A percentile compares a stretch with the other conserved stretches of the same genome.
Conservation (phyloP, 2,888 invertebrate species). For the Cephus pygmeus region DNA sequence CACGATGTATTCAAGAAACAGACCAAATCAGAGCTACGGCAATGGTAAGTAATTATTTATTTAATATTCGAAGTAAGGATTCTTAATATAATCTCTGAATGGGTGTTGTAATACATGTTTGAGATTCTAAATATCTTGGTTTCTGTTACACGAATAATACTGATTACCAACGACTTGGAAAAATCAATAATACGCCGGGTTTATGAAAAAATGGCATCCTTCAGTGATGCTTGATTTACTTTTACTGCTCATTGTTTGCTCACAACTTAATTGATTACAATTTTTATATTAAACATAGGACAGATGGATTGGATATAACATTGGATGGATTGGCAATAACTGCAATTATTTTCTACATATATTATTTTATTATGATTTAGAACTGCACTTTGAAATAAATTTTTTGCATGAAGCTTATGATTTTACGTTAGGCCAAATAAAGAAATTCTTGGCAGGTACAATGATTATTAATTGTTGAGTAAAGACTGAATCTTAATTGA, state of each 20-base stretch:
- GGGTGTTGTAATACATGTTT: background rate
- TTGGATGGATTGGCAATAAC: background rate
- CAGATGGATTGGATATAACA: background rate
- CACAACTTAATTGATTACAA: background rate
- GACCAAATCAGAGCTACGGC: constrained; percentile 35
- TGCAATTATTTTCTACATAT: background rate
- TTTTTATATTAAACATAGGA: background rate
- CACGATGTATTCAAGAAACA: constrained; percentile 40
- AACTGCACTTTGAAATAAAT: background rate
- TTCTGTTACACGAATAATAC: background rate
- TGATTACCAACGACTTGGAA: constrained; percentile 7
- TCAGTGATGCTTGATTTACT: background rate
- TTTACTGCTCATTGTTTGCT: background rate
- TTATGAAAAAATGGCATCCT: constrained; percentile 30
- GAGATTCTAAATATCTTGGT: background rate
- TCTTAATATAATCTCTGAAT: background rate
- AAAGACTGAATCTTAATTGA: background rate
- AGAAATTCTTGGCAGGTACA: background rate
- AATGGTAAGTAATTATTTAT: constrained; percentile 27
- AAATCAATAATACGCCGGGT: constrained; percentile 34
- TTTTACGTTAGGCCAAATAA: background rate
- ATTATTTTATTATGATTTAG: background rate
- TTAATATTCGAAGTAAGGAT: background rate
- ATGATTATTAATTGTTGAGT: background rate
- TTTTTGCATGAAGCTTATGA: background rate